These are phyloP conservation scores for Xenus cinereus DNA, from an alignment of 2,113 vertebrate species.

Conservation along the genomic window DNA sequence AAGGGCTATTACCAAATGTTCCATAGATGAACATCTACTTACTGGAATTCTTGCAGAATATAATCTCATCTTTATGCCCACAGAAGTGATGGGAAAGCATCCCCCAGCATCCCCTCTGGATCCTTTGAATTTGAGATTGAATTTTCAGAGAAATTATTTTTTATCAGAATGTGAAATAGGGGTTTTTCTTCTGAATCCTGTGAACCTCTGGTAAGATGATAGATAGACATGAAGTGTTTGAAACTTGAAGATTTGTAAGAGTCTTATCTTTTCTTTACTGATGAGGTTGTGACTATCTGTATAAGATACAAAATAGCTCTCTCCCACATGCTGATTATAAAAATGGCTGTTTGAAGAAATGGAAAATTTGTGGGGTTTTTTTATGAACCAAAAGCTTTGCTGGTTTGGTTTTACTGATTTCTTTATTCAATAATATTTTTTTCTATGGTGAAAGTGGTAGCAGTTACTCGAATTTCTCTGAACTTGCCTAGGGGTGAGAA, in stretches of 20 bases:
- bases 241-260: not conserved
- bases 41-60: not conserved
- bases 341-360: not conserved
- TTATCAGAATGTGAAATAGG: not conserved
- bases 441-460: not conserved
- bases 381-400: not conserved
- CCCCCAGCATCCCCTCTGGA: not conserved
- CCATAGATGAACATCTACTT: not conserved
- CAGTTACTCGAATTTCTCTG: not conserved
- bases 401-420: not conserved
- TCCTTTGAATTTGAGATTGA: not conserved
- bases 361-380: not conserved
- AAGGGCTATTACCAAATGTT: not conserved
- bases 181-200: not conserved
- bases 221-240: not conserved
- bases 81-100: not conserved
- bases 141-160: not conserved
- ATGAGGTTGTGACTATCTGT: not conserved
- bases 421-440: not conserved
- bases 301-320: not conserved
- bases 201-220: not conserved
- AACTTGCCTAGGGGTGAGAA: not conserved
- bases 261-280: not conserved
- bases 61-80: not conserved
- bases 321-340: not conserved